Evolutionary conservation across 2,888 invertebrate species (phyloP).

Genomic region (Exocentrus adspersus): DNA sequence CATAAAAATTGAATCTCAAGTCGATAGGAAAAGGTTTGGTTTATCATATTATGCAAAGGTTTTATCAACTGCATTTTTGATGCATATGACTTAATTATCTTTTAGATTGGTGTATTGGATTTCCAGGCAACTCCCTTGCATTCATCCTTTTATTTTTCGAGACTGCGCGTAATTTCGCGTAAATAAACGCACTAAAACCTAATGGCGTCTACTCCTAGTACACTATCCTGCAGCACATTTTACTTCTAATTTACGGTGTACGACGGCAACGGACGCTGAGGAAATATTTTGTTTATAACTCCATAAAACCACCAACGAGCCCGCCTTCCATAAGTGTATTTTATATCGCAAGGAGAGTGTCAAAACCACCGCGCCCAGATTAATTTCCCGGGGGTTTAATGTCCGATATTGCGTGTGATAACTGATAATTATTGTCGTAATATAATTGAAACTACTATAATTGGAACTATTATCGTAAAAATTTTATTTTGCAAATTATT

Average conservation of each 20-base stretch:
- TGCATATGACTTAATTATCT: too few relatives aligned
- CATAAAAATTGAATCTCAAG: conserved; percentile 4
- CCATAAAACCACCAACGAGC: conserved; percentile 17
- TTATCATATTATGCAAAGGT: too few relatives aligned
- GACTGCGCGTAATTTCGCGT: neutral
- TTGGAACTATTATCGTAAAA: too few relatives aligned
- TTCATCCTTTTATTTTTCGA: too few relatives aligned
- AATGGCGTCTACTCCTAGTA: neutral
- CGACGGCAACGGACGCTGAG: too few relatives aligned
- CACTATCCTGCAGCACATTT: conserved; percentile 5
- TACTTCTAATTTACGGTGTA: neutral
- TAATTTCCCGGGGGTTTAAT: neutral
- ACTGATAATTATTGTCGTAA: neutral
- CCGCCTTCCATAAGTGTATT: conserved; percentile 19
- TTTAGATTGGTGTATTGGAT: too few relatives aligned
- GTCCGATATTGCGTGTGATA: neutral
- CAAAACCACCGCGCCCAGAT: neutral
- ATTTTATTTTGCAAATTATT: too few relatives aligned
- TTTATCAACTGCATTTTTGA: too few relatives aligned
- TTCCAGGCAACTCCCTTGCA: neutral
- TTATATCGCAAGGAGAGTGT: neutral
- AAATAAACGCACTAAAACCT: neutral
- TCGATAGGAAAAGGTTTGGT: neutral
- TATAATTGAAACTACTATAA: neutral
- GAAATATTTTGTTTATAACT: conserved; percentile 21